Conservation (phyloP, 2,113 vertebrate species). For the Passer montanus region DNA sequence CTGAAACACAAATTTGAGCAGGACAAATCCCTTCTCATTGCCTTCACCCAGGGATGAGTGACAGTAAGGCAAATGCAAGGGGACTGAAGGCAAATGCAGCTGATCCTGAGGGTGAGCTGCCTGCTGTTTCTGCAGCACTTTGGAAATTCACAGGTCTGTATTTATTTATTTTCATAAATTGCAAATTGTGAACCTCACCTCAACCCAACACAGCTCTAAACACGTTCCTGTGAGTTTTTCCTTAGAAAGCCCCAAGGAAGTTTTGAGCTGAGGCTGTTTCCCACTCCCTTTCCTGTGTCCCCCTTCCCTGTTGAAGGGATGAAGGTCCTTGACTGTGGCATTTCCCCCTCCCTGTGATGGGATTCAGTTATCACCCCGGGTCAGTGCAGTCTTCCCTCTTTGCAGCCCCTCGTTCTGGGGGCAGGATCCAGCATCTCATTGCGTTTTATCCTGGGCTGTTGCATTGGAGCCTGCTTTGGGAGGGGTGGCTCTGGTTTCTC, state of each 20-base stretch:
- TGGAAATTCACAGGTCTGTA: neutral
- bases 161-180: neutral
- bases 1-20: neutral
- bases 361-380: neutral
- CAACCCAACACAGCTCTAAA: neutral
- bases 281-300: neutral
- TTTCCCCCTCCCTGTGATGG: fast-evolving
- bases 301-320: neutral
- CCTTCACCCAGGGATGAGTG: neutral
- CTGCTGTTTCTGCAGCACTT: neutral
- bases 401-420: neutral
- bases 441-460: neutral
- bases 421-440: neutral
- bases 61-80: neutral
- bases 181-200: neutral
- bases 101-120: neutral
- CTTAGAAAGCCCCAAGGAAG: neutral
- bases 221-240: neutral
- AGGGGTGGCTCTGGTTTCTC: neutral
- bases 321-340: neutral
- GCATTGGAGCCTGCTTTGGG: neutral
- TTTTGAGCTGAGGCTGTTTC: neutral
- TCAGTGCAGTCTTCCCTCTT: neutral
- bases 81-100: neutral
- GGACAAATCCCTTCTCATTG: neutral